A percentile compares a stretch with the other conserved stretches of the same genome.
These are phyloP conservation scores for Climacteris rufus DNA, from an alignment of 2,113 vertebrate species.

Conservation along the genomic window DNA sequence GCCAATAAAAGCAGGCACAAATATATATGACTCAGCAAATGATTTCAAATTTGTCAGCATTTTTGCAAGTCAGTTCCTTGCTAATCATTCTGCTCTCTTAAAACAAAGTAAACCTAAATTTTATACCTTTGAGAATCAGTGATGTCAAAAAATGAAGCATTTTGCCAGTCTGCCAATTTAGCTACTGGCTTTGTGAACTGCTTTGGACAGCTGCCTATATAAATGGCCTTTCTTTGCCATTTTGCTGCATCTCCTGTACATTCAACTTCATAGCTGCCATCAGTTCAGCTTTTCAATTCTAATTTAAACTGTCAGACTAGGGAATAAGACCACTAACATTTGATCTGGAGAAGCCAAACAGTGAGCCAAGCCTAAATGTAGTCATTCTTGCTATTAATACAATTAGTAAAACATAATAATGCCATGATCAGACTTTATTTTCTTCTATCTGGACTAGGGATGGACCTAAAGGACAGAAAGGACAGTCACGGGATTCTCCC, in stretches of 20 bases:
- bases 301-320: not conserved
- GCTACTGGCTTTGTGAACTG: not conserved
- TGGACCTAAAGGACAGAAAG: constrained; percentile 24
- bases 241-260: not conserved
- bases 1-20: constrained; percentile 55
- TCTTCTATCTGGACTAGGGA: not conserved
- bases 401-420: not conserved
- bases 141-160: not conserved
- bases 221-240: not conserved
- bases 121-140: not conserved
- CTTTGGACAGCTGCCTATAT: not conserved
- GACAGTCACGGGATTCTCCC: not conserved
- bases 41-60: constrained; percentile 55
- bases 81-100: not conserved
- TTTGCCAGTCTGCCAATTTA: not conserved
- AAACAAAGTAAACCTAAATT: not conserved
- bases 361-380: not conserved
- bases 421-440: not conserved
- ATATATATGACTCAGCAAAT: constrained; percentile 58
- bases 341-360: not conserved
- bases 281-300: not conserved
- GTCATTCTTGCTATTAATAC: not conserved
- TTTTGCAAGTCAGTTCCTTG: not conserved
- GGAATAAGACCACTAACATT: not conserved
- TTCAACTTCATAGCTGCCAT: not conserved